These are phyloP conservation scores for Electrophaes corylata DNA, from an alignment of 2,888 invertebrate species.

Conservation along the genomic window DNA sequence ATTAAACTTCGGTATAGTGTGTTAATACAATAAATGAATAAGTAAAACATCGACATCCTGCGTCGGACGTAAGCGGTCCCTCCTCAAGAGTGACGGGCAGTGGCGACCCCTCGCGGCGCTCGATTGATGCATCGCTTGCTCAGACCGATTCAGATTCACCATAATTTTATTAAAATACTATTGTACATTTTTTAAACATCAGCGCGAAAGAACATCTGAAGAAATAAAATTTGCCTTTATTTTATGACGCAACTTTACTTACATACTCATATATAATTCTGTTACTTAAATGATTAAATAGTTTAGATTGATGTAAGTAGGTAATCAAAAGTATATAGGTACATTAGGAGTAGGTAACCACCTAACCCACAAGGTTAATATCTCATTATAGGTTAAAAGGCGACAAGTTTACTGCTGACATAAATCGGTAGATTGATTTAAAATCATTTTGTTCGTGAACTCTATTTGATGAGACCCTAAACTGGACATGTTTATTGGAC, in stretches of 20 bases:
- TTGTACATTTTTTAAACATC: slow-evolving; percentile 29
- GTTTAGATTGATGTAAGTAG: neutral
- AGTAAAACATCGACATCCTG: slow-evolving; percentile 53
- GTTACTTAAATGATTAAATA: neutral
- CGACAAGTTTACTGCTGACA: slow-evolving; percentile 67
- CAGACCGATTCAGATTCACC: slow-evolving; percentile 55
- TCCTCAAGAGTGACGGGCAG: slow-evolving; percentile 57
- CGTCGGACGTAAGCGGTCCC: slow-evolving; percentile 46
- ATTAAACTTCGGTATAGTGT: slow-evolving; percentile 9
- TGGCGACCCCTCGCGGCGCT: slow-evolving; percentile 75
- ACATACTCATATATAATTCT: neutral
- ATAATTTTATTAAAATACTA: slow-evolving; percentile 46
- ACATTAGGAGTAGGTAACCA: neutral
- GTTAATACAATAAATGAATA: slow-evolving; percentile 26
- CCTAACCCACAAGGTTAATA: slow-evolving; percentile 56
- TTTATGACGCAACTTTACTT: neutral
- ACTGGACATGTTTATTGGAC: slow-evolving; percentile 62
- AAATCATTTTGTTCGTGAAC: slow-evolving; percentile 62
- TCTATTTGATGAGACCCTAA: slow-evolving; percentile 54
- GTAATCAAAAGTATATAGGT: neutral
- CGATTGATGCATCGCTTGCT: slow-evolving; percentile 79
- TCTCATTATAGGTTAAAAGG: slow-evolving; percentile 66
- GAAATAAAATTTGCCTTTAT: slow-evolving; percentile 1
- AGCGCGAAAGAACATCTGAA: slow-evolving; percentile 11
- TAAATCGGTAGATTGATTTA: slow-evolving; percentile 68